Base-by-base conservation (phyloP, 2,113 vertebrate genomes). In the Paralichthys olivaceus region DNA sequence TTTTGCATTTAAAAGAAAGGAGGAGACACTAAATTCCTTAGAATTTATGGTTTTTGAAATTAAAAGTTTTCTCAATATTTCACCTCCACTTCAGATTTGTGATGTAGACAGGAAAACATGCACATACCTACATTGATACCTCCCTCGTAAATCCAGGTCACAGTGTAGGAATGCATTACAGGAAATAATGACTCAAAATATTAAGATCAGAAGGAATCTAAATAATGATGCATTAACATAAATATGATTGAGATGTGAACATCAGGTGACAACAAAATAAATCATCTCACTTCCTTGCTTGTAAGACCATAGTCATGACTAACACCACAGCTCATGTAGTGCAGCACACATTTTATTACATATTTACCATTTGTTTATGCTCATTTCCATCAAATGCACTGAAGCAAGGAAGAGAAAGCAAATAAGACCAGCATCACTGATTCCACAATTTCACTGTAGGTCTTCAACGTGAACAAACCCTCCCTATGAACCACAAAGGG, bases 1-100 rank as follows among this genome's bases (percentile, higher is more conserved):
- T 68, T 93, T 93, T 91, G 88, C 90, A 91, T 92, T 90, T 92
- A 74, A 93, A 93, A 93, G 90, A 84, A 82, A 77, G 34, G 51
- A 75, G 72, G 58, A 78, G 57, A 69, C 73, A 72, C 69, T 75
- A 51, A 79, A 85, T 79, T 84, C 49, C 58, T 72, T 62, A 20
- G 72, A 88, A 90, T 92, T 86, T 87, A 87, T 84, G 76, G 15
- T 79, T 85, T 45, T 79, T 72, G 47, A 73, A 85, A 84, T 87
- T 66, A 75, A 85, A 90, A 77, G 73, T 79, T 80, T 72, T 75
- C 78, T 75, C 80, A 70, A 83, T 81, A 77, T 54, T 86, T 85
- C 61, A 79, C 55, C 77, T 19, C 65, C 40, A 67, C 72, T 87
- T 79, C 69, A 74, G 55, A 77, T 56, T 61, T 68, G 51, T 53